These are phyloP conservation scores for Stigmatopora nigra DNA, from an alignment of 2,113 vertebrate species.

Conservation along the genomic window DNA sequence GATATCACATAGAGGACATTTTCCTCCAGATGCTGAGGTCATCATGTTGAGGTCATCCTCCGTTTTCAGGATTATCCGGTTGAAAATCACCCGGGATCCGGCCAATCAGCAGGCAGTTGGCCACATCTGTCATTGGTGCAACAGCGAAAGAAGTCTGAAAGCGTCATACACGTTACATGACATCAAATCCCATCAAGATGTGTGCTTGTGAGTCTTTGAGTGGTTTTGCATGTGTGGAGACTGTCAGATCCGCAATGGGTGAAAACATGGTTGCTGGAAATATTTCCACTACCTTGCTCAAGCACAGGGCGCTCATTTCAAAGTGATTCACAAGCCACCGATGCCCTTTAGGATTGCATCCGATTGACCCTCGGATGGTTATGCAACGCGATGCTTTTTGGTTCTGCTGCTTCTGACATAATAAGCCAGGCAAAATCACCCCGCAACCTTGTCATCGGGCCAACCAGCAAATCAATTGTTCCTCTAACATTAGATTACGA, in stretches of 20 bases:
- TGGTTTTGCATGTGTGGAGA: slow-evolving; percentile 10
- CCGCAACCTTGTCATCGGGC: slow-evolving; percentile 59
- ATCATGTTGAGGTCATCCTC: slow-evolving; percentile 42
- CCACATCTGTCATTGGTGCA: slow-evolving; percentile 49
- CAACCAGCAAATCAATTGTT: slow-evolving; percentile 68
- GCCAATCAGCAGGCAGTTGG: slow-evolving; percentile 42
- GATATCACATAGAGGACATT: slow-evolving; percentile 13
- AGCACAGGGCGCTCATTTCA: slow-evolving; percentile 10
- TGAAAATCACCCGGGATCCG: slow-evolving; percentile 36
- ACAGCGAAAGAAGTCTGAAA: slow-evolving; percentile 20
- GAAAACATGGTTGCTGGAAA: slow-evolving; percentile 24
- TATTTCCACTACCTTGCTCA: slow-evolving; percentile 12
- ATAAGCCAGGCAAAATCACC: slow-evolving; percentile 41
- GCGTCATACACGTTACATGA: slow-evolving; percentile 25
- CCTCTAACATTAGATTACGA: slow-evolving; percentile 61
- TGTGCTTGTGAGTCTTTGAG: slow-evolving; percentile 7
- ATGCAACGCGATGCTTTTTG: slow-evolving; percentile 53
- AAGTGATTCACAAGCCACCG: slow-evolving; percentile 23
- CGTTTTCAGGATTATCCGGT: slow-evolving; percentile 42
- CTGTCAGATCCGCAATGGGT: background rate
- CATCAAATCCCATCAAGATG: slow-evolving; percentile 37
- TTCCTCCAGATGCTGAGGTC: slow-evolving; percentile 38
- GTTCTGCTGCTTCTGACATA: slow-evolving; percentile 50
- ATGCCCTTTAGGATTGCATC: slow-evolving; percentile 23
- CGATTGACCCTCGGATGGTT: slow-evolving; percentile 33